Base-by-base conservation (phyloP, 2,888 invertebrate genomes). In the Timema podura region DNA sequence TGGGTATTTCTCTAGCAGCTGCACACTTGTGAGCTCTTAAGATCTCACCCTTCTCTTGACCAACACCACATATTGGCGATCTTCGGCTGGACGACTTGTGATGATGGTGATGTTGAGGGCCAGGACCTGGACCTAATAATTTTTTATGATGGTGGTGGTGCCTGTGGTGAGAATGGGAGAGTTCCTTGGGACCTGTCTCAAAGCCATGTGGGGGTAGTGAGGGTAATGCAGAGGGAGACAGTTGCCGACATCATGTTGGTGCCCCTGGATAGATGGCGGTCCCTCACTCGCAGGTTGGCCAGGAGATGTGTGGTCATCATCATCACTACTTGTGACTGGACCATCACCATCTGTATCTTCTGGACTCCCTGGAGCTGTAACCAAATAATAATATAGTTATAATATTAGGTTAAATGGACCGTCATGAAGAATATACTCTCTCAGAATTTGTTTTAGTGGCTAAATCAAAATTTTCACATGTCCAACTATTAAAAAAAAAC, bases 191-290 rank as follows among this genome's bases (percentile, higher is more conserved):
- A 92, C 65, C 92, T 92, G 2, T 91, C 61, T 61, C 61, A 30
- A 61, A 92, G 80, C 92, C 92, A n/a, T 92, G n/a, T n/a, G 86
- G 8, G 91, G 91, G 80, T 91, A 91, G 77, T 92, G 91, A 15
- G 91, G 85, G 68, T 91, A 84, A 30, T 90, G 91, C 77, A 92
- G 64, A 51, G 46, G 48, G 64, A 54, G 30, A 51, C 16, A 16
- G 16, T 64, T 48, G 66, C 65, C 15, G 44, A 59, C 49, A 16
- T 49, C 64, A 10, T 57, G 59, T 9, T 47, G 64, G 13, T 46
- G 59, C n/a, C 44, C 49, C 44, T 51, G 64, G 54, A 30, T 47
- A 67, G 10, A 44, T 49, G 54, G 59, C 68, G n/a, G 68, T 59
- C 30, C 44, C 45, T 44, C 61, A 16, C 71, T 48, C 5, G 46